These are phyloP conservation scores for Platyscapa corneri DNA, from an alignment of 1,140 invertebrate species.

Conservation along the genomic window DNA sequence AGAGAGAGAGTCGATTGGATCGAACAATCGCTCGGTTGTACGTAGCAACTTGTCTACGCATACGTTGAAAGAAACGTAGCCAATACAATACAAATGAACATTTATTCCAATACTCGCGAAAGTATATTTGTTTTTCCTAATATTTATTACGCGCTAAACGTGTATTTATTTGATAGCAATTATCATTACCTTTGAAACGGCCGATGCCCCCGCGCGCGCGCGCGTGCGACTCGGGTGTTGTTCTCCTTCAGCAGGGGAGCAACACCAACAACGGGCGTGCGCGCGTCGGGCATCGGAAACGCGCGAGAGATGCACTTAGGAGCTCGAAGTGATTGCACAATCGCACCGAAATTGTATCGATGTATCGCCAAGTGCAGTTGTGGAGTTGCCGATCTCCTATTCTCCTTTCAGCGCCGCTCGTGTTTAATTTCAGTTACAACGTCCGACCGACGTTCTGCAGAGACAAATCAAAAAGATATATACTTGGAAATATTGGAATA, in stretches of 20 bases:
- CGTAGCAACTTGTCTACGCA: slow-evolving; percentile 18
- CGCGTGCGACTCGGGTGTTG: no score
- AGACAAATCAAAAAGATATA: slow-evolving; percentile 12
- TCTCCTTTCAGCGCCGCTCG: no score
- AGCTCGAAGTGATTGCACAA: neutral
- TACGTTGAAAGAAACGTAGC: slow-evolving; percentile 39
- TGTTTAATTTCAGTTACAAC: no score
- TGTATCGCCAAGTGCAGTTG: neutral
- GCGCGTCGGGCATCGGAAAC: no score
- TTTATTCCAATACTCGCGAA: slow-evolving; percentile 17
- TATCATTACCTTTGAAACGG: neutral
- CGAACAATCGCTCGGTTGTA: slow-evolving; percentile 30
- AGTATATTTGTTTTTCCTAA: slow-evolving; percentile 3
- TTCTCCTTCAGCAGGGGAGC: neutral
- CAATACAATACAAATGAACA: neutral
- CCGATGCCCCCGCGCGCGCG: no score
- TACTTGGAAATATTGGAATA: slow-evolving; percentile 19
- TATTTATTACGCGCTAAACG: neutral
- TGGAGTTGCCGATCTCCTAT: no score
- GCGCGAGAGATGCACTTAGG: no score
- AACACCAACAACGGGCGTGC: neutral
- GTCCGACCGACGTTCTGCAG: neutral
- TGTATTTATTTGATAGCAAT: slow-evolving; percentile 10
- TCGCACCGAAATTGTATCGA: neutral
- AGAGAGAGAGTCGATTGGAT: slow-evolving; percentile 16